Percentiles rank a stretch among this genome's conserved stretches.
Conservation (phyloP, 2,113 vertebrate species). For the Mixornis gularis region DNA sequence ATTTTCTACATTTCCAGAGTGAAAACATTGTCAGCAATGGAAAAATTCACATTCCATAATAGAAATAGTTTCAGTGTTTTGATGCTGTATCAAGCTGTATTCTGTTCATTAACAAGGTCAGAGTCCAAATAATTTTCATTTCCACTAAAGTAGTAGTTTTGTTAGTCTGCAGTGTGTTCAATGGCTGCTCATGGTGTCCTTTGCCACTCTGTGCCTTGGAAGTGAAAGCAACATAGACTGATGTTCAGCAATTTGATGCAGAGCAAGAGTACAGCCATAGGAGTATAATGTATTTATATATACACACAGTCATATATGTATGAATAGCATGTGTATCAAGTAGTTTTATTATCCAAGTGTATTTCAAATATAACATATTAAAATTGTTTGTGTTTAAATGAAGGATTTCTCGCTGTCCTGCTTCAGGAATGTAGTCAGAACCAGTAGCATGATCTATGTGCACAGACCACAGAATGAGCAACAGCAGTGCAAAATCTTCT, state of each 20-base stretch:
- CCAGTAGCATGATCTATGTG: neutral
- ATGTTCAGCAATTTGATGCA: neutral
- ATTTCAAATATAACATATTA: neutral
- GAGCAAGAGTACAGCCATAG: neutral
- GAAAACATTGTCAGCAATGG: neutral
- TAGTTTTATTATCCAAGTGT: neutral
- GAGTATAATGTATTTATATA: neutral
- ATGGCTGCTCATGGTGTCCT: neutral
- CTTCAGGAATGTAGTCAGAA: neutral
- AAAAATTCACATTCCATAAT: neutral
- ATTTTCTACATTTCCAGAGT: neutral
- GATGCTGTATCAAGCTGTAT: neutral
- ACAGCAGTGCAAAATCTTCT: neutral
- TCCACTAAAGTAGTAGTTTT: neutral
- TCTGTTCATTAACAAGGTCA: neutral
- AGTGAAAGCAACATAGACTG: neutral
- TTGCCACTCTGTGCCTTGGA: neutral
- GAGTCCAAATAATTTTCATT: neutral
- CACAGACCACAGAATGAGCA: neutral
- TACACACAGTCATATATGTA: neutral
- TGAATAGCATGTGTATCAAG: neutral
- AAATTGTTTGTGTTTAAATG: neutral
- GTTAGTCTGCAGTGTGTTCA: neutral
- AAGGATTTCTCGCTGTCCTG: neutral
- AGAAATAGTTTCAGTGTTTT: neutral